Evolutionary conservation across 1,140 invertebrate genomes (phyloP), one percentile per base, ranked within the genome.

Genomic region (Heterodera carotae): DNA sequence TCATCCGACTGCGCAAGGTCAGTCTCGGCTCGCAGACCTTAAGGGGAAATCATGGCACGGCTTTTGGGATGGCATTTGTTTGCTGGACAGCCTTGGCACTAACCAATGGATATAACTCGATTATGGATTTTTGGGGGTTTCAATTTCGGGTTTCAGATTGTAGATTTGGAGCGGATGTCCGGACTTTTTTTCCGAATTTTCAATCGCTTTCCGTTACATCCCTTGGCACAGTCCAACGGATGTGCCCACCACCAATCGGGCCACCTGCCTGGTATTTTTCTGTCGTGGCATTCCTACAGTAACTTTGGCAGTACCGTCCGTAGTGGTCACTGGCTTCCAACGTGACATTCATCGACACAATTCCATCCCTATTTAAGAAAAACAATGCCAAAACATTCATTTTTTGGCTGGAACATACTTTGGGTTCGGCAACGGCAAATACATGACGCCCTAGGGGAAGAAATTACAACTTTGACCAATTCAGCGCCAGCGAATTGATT

Each of bases 251-350:
- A 25, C 34, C 75, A 25, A 74, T 62, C 34, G 29, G 1, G 62
- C 22, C 31, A 39, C 22, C 39, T 80, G 86, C 85, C 64, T 86
- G 85, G 79, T 86, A 86, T 71, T 75, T 82, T 29, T 81, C 83
- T 36, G 76, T 69, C 0, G 85, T 86, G 34, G 34, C 59, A 80
- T 86, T 86, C n/a, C 78, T 80, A 67, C 85, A 86, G 67, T 86
- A 87, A 48, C 81, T 82, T 60, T 86, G 85, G 76, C 85, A 86
- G 72, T 86, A 86, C 60, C 86, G 72, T 33, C 85, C 85, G 48
- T 86, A 87, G 56, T 82, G 77, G 78, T 86, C 85, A 76, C 78
- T 73, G 12, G 85, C 85, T 36, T 85, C 85, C 39, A 86, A 59
- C 12, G 77, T 75, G 10, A 86, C 78, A 53, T 86, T 83, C 59